These are phyloP conservation scores for Arenaria interpres DNA, from an alignment of 2,113 vertebrate genomes.

Conservation along the genomic window DNA sequence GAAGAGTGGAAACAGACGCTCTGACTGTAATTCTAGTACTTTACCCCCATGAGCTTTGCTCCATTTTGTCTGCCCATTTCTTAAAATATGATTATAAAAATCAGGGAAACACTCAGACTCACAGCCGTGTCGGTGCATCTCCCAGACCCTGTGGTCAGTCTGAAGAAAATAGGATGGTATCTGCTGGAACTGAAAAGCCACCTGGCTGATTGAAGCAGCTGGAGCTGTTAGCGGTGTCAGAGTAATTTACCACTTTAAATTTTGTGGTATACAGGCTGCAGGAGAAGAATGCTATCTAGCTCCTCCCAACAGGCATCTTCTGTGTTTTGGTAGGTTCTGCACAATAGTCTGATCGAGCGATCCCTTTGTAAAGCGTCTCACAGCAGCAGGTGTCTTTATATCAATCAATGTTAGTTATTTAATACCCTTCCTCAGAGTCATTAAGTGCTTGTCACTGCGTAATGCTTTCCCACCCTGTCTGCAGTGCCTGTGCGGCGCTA, in stretches of 20 bases:
- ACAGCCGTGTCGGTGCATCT: not conserved
- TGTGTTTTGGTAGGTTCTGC: not conserved
- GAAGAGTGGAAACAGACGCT: not conserved
- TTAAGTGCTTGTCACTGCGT: not conserved
- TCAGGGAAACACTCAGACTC: not conserved
- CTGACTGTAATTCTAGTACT: not conserved
- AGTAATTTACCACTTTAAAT: not conserved
- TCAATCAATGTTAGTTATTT: not conserved
- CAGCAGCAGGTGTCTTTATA: not conserved
- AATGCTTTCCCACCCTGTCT: not conserved
- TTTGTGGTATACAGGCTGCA: not conserved
- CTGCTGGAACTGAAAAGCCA: not conserved
- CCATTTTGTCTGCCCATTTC: not conserved
- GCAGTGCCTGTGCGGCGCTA: fast-evolving
- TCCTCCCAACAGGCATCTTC: not conserved
- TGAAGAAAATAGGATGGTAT: not conserved
- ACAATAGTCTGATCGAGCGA: not conserved
- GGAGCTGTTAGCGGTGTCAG: not conserved
- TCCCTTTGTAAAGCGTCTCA: not conserved
- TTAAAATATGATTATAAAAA: not conserved
- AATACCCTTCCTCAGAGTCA: not conserved
- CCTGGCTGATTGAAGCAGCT: not conserved
- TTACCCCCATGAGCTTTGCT: not conserved
- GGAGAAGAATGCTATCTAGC: not conserved
- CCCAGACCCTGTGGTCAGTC: not conserved